Evolutionary conservation across 1,140 invertebrate species (phyloP).

Genomic region (Pygmarrhopalites habei): DNA sequence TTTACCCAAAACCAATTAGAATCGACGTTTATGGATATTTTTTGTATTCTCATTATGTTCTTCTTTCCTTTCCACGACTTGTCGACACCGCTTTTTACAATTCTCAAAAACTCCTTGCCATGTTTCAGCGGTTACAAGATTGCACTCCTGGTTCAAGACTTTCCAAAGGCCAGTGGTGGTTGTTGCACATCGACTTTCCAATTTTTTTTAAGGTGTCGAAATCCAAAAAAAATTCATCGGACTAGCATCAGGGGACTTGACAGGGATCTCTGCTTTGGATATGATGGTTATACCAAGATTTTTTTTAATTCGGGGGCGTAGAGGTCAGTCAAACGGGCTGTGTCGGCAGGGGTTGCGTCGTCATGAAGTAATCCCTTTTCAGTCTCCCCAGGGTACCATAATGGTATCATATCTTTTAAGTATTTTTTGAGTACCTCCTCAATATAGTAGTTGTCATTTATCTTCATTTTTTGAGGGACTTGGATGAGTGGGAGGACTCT

Average conservation of each 20-base stretch:
- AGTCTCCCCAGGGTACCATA: too few species aligned
- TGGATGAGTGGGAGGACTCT: slow-evolving; percentile 5
- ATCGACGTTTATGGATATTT: too few species aligned
- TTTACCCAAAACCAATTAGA: too few species aligned
- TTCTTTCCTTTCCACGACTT: background rate
- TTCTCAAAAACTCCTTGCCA: background rate
- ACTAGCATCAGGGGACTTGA: slow-evolving; percentile 13
- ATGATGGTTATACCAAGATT: slow-evolving; percentile 14
- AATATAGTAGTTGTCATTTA: slow-evolving; percentile 11
- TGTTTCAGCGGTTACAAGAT: background rate
- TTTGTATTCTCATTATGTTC: background rate
- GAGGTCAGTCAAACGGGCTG: background rate
- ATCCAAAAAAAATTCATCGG: slow-evolving; percentile 19
- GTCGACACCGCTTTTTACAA: background rate
- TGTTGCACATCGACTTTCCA: background rate
- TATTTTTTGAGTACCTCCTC: too few species aligned
- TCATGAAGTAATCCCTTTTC: slow-evolving; percentile 10
- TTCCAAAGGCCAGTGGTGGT: slow-evolving; percentile 13
- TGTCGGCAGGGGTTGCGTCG: slow-evolving; percentile 6
- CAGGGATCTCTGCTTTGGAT: slow-evolving; percentile 13
- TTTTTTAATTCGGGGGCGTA: slow-evolving; percentile 10
- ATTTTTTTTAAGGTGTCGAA: slow-evolving; percentile 9
- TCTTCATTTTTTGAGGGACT: too few species aligned
- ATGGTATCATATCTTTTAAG: background rate
- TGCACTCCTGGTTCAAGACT: slow-evolving; percentile 3